A percentile compares a stretch with the other conserved stretches of the same genome.
phyloP scores from a whole-genome alignment of 2,888 invertebrate species.

The Falcaria lacertinaria region DNA sequence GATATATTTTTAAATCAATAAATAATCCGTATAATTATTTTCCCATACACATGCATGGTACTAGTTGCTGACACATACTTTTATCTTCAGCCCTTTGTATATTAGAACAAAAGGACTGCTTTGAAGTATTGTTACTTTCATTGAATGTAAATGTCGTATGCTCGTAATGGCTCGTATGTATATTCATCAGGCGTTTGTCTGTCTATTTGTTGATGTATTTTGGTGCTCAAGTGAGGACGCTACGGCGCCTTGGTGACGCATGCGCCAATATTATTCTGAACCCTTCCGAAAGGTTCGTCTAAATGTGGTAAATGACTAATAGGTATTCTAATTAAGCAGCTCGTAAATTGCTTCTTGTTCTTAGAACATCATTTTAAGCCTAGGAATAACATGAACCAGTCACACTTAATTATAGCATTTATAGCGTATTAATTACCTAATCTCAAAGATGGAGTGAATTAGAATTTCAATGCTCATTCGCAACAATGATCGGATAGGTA shows the following conservation, averaged over 20 bases:
- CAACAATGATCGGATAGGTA: no score
- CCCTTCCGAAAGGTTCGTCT: slow-evolving; percentile 39
- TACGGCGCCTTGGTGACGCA: slow-evolving; percentile 57
- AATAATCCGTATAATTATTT: no score
- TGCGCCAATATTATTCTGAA: slow-evolving; percentile 47
- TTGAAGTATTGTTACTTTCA: background rate
- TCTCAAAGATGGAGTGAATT: no score
- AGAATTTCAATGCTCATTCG: no score
- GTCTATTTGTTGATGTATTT: slow-evolving; percentile 35
- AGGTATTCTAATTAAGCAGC: slow-evolving; percentile 21
- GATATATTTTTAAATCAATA: no score
- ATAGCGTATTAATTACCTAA: no score
- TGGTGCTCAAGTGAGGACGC: slow-evolving; percentile 35
- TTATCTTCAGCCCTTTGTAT: slow-evolving; percentile 9
- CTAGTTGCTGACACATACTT: background rate
- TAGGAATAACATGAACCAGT: no score
- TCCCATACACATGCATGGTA: background rate
- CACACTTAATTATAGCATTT: no score
- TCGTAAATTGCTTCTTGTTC: slow-evolving; percentile 15
- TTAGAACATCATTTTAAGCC: slow-evolving; percentile 12
- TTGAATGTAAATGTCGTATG: slow-evolving; percentile 22
- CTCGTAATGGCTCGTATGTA: no score
- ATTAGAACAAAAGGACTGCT: slow-evolving; percentile 12
- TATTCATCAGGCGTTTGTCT: slow-evolving; percentile 20
- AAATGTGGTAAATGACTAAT: slow-evolving; percentile 58